Percentiles rank a stretch among this genome's conserved stretches.
phyloP scores from a whole-genome alignment of 2,113 vertebrate genomes.

The Theristicus caerulescens region DNA sequence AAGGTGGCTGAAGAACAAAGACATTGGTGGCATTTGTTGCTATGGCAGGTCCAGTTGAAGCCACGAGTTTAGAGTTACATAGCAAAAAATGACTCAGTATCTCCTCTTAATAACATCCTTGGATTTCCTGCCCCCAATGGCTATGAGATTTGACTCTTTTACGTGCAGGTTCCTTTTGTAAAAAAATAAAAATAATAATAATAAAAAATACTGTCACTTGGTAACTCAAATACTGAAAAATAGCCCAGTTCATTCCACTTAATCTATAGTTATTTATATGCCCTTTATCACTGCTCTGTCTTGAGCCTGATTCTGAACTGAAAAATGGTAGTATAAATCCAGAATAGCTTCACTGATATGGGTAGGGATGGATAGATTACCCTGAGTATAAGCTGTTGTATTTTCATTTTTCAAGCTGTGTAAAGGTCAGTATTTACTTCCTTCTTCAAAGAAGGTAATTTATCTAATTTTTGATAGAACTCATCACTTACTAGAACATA shows the following conservation, averaged over 20 bases:
- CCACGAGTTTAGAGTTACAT: rapidly evolving
- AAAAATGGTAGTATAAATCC: not conserved
- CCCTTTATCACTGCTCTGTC: not conserved
- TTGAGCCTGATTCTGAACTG: not conserved
- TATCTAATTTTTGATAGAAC: not conserved
- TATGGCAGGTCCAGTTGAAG: not conserved
- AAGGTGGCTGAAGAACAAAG: not conserved
- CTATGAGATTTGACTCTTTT: not conserved
- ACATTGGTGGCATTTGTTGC: not conserved
- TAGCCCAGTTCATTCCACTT: not conserved
- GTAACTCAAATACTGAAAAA: not conserved
- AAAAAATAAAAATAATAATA: not conserved
- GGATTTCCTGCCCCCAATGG: not conserved
- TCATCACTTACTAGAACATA: not conserved
- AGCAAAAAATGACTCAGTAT: not conserved
- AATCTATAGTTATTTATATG: not conserved
- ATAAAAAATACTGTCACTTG: not conserved
- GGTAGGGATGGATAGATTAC: not conserved
- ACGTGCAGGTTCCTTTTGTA: not conserved
- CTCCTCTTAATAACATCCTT: not conserved
- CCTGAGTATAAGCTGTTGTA: not conserved
- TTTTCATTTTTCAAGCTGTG: not conserved
- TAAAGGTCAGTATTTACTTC: not conserved
- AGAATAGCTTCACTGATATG: not conserved
- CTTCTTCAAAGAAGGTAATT: not conserved